These are phyloP conservation scores for Ferdinandea cuprea DNA, from an alignment of 2,888 invertebrate species.

Conservation along the genomic window DNA sequence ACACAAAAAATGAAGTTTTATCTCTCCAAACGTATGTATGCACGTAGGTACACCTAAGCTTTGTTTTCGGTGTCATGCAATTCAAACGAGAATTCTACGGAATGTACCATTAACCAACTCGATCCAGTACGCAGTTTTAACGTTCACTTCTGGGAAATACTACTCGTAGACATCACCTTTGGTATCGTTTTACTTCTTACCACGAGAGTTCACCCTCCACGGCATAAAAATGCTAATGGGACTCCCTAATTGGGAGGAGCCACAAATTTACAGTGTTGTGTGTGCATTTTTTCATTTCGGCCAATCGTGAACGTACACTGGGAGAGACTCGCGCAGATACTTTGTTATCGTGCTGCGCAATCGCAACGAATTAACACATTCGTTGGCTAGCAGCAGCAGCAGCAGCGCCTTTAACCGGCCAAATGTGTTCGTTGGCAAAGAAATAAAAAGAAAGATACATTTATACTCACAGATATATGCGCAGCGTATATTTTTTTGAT, in stretches of 20 bases:
- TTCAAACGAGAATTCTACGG: slow-evolving; percentile 52
- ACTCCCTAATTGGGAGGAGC: slow-evolving; percentile 49
- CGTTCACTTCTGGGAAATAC: slow-evolving; percentile 61
- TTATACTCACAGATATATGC: slow-evolving; percentile 28
- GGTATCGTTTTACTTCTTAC: slow-evolving; percentile 58
- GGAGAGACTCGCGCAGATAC: slow-evolving; percentile 32
- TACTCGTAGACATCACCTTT: slow-evolving; percentile 57
- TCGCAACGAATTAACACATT: slow-evolving; percentile 62
- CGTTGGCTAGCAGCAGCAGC: slow-evolving; percentile 30
- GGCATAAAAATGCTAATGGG: slow-evolving; percentile 13
- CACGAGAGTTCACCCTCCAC: slow-evolving; percentile 20
- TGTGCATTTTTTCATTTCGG: slow-evolving; percentile 36
- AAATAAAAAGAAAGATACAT: slow-evolving; percentile 43
- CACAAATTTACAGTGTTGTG: slow-evolving; percentile 17
- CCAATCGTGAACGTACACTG: slow-evolving; percentile 42
- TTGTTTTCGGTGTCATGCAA: slow-evolving; percentile 43
- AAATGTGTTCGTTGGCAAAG: slow-evolving; percentile 14
- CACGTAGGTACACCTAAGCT: no score
- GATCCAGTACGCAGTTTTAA: slow-evolving; percentile 14
- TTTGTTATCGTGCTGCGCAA: slow-evolving; percentile 57
- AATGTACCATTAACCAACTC: slow-evolving; percentile 63
- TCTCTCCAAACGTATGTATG: slow-evolving; percentile 13
- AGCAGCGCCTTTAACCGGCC: slow-evolving; percentile 42
- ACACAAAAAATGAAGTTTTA: slow-evolving; percentile 3
- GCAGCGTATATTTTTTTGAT: slow-evolving; percentile 64